Evolutionary conservation across 2,797 vertebrate species (phyloP), one percentile per base, ranked within the genome.

Genomic region (Chaunax sp.): DNA sequence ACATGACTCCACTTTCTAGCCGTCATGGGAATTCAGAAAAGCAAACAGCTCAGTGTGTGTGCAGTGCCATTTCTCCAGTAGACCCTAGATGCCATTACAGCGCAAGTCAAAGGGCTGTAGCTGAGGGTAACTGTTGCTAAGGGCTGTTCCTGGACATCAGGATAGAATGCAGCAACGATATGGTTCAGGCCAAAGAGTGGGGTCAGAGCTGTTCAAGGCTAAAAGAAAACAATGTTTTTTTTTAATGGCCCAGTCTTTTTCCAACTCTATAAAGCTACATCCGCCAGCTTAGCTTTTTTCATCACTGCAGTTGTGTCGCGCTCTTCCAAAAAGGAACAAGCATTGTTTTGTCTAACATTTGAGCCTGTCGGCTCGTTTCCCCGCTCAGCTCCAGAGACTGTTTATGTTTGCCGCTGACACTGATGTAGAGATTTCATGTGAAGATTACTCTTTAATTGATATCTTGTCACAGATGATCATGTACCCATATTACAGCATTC

Each of bases 21-120:
- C 64, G 62, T 92, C 91, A 92, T 93, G 94, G 91, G 93, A 94
- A 93, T 93, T 90, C 88, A 91, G 90, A 85, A 93, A 92, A 92
- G 93, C 92, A 94, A 95, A 94, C 90, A 94, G 83, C 82, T 71
- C 88, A 86, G 82, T 93, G 91, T 94, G 90, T 93, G 90, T 83
- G 37, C 88, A 92, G 91, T 89, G 81, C 84, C 84, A 82, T 82
- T 89, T 89, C 85, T 87, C 86, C 73, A 75, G 79, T 90, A 82
- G 85, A 85, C 86, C 92, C 81, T 74, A 90, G 88, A 94, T 95
- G 92, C 93, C 92, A 92, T 88, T 74, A 81, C 88, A 86, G 82
- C 62, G 56, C 84, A 77, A 90, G 86, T 93, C 90, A 91, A 93
- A 92, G 88, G 87, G 79, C 90, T 79, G 92, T 93, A 89, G 77